phyloP scores from a whole-genome alignment of 2,797 vertebrate genomes.

The Dromococcyx pavoninus region DNA sequence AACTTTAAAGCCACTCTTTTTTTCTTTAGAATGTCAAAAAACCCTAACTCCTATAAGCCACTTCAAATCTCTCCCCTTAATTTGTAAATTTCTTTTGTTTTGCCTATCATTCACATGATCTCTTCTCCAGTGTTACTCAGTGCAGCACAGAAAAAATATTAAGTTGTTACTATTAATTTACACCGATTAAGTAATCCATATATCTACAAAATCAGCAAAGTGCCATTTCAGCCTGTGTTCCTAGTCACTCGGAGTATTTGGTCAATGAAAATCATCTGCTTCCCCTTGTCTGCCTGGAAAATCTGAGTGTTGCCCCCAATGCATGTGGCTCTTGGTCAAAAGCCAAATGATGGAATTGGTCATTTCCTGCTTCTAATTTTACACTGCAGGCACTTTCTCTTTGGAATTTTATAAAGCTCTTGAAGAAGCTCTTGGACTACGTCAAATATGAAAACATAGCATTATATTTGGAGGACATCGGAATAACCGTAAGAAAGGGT shows the following conservation, averaged over 20 bases:
- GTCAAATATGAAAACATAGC: background rate
- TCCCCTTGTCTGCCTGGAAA: conserved; percentile 1
- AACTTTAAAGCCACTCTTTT: background rate
- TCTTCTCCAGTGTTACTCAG: background rate
- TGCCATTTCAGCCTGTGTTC: background rate
- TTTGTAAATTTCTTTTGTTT: background rate
- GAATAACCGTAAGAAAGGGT: background rate
- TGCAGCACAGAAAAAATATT: background rate
- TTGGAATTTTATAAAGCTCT: background rate
- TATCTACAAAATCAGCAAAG: background rate
- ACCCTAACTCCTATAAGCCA: background rate
- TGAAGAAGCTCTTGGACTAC: background rate
- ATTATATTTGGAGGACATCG: background rate
- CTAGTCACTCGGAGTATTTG: background rate
- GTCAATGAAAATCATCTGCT: background rate
- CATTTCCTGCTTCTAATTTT: conserved; percentile 61
- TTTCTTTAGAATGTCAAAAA: background rate
- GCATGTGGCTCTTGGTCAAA: conserved; percentile 46
- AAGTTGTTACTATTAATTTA: background rate
- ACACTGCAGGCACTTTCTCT: background rate
- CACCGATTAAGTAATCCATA: background rate
- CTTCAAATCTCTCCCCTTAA: background rate
- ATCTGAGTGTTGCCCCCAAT: background rate
- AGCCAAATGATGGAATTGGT: conserved; percentile 40
- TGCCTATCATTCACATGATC: background rate